A percentile compares a stretch with the other conserved stretches of the same genome.
Evolutionary conservation across 2,797 vertebrate genomes (phyloP).

Genomic region (Hydrocynus forskahlii): DNA sequence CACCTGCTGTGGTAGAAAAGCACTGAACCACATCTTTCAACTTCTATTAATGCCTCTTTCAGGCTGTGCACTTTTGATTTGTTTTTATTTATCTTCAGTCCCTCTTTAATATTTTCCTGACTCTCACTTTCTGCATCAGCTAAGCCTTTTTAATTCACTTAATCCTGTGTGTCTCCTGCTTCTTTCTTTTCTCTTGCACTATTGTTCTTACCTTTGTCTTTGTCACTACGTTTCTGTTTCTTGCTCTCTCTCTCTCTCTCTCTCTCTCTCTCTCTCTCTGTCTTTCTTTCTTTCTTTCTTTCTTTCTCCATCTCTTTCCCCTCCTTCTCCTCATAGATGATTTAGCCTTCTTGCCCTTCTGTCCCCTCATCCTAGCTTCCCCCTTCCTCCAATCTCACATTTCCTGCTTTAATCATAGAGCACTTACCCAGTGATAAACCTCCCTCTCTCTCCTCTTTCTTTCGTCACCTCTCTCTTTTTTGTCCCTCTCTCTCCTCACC

Average conservation of each 20-base stretch:
- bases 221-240: slow-evolving; percentile 50
- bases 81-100: neutral
- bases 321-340: slow-evolving; percentile 11
- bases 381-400: neutral
- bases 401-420: slow-evolving; percentile 18
- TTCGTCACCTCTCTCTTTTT: neutral
- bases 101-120: no score
- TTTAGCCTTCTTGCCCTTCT: slow-evolving; percentile 1
- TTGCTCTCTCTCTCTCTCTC: slow-evolving; percentile 33
- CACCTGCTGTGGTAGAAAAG: slow-evolving; percentile 30
- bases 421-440: slow-evolving; percentile 26
- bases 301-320: neutral
- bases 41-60: neutral
- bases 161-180: neutral
- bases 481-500: neutral
- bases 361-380: neutral
- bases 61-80: neutral
- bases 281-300: slow-evolving; percentile 19
- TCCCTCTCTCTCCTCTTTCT: neutral
- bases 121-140: neutral
- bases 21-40: slow-evolving; percentile 3
- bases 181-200: neutral
- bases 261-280: slow-evolving; percentile 40
- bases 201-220: slow-evolving; percentile 18
- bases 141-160: neutral